Percentiles rank a stretch among this genome's conserved stretches.
These are phyloP conservation scores for Trissolcus brochymenae DNA, from an alignment of 2,888 invertebrate genomes.

Conservation along the genomic window DNA sequence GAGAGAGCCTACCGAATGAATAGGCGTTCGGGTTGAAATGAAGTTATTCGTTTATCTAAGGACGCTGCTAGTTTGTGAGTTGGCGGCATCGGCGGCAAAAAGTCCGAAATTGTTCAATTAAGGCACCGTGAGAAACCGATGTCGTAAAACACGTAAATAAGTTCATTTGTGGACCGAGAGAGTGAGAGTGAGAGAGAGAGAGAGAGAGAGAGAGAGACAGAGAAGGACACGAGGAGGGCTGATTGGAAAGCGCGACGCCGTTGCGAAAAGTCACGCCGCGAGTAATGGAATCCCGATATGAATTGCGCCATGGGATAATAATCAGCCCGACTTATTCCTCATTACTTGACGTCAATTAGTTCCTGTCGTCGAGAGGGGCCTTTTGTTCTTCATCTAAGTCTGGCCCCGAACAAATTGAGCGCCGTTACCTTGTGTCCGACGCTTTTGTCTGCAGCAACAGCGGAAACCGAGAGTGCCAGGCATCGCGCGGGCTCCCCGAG, in stretches of 20 bases:
- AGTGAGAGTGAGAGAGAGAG: constrained; percentile 17
- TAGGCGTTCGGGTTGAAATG: constrained; percentile 39
- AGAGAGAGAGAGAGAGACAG: constrained; percentile 9
- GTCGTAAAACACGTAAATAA: constrained; percentile 51
- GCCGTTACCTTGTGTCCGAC: constrained; percentile 35
- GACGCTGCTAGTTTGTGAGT: constrained; percentile 39
- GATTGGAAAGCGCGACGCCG: constrained; percentile 54
- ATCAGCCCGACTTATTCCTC: constrained; percentile 49
- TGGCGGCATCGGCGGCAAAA: constrained; percentile 30
- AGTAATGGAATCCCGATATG: constrained; percentile 52
- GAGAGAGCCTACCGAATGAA: constrained; percentile 23
- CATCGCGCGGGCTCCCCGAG: neutral
- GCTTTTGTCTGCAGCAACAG: constrained; percentile 35
- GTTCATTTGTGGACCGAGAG: constrained; percentile 26
- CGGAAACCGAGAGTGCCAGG: constrained; percentile 23
- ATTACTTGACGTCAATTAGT: constrained; percentile 55
- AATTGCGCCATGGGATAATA: constrained; percentile 48
- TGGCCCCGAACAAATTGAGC: constrained; percentile 50
- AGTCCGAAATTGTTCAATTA: constrained; percentile 51
- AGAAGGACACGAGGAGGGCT: neutral
- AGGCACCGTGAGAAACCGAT: constrained; percentile 45
- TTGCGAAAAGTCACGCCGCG: constrained; percentile 49
- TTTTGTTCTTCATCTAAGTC: neutral
- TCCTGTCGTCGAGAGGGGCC: constrained; percentile 35
- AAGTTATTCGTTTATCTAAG: constrained; percentile 49